phyloP scores from a whole-genome alignment of 2,888 invertebrate genomes.

The Athripsodes cinereus region DNA sequence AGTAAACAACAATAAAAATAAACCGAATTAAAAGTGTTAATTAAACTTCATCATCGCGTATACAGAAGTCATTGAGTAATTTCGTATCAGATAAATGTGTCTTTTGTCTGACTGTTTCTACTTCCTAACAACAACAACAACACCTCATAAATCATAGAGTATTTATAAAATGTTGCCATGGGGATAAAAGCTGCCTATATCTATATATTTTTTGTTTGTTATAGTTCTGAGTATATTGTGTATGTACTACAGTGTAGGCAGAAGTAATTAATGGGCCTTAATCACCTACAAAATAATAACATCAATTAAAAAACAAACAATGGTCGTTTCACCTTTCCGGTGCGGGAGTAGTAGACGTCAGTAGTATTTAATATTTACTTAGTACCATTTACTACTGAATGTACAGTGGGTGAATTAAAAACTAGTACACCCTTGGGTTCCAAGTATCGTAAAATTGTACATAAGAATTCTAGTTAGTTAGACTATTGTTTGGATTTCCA shows the following conservation, averaged over 20 bases:
- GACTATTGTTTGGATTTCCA: too few species aligned
- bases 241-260: not conserved
- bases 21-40: too few species aligned
- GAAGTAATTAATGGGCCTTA: constrained; percentile 17
- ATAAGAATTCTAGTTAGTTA: too few species aligned
- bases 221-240: not conserved
- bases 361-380: not conserved
- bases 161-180: not conserved
- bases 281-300: constrained; percentile 17
- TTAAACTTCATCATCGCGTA: too few species aligned
- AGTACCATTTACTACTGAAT: not conserved
- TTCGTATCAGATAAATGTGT: not conserved
- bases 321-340: constrained; percentile 7
- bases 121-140: too few species aligned
- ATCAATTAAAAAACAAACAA: constrained; percentile 18
- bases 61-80: too few species aligned
- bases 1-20: too few species aligned
- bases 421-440: too few species aligned
- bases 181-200: too few species aligned
- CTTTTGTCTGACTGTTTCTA: not conserved
- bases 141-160: not conserved
- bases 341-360: too few species aligned
- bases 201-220: not conserved
- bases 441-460: too few species aligned
- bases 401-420: too few species aligned